These are phyloP conservation scores for Dorcus parallelipipedus DNA, from an alignment of 2,888 invertebrate genomes.

Conservation along the genomic window DNA sequence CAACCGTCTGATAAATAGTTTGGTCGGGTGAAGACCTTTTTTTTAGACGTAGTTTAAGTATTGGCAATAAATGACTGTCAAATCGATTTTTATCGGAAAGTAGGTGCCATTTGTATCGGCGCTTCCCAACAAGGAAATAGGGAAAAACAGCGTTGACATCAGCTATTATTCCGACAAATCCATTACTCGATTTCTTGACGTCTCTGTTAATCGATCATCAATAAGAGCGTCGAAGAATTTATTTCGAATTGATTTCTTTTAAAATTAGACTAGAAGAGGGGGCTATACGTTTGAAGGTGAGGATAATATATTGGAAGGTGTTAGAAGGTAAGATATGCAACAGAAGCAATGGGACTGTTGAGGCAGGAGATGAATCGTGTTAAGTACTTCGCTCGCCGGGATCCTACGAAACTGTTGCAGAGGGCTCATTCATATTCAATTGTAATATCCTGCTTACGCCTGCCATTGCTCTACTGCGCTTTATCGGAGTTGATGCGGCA, in stretches of 20 bases:
- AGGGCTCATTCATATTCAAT: constrained; percentile 41
- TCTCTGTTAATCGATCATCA: constrained; percentile 25
- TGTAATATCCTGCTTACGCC: constrained; percentile 37
- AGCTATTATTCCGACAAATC: constrained; percentile 34
- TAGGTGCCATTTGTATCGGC: constrained; percentile 32
- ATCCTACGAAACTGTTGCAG: constrained; percentile 27
- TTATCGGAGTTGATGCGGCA: constrained; percentile 18
- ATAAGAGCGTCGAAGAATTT: constrained; percentile 12
- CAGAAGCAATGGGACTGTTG: constrained; percentile 25
- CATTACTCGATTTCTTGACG: constrained; percentile 26
- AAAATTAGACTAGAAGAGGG: background rate
- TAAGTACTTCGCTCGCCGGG: constrained; percentile 27
- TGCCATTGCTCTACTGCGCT: constrained; percentile 17
- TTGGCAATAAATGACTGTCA: constrained; percentile 35
- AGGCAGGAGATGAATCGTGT: constrained; percentile 34
- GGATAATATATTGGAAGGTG: background rate
- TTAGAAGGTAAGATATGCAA: constrained; percentile 21
- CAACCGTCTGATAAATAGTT: constrained; percentile 31
- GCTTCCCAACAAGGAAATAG: constrained; percentile 30
- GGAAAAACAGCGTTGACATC: constrained; percentile 32
- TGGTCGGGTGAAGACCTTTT: constrained; percentile 27
- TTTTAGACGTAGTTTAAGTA: constrained; percentile 31
- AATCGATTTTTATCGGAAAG: constrained; percentile 35
- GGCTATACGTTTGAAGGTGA: background rate
- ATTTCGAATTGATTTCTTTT: background rate